Conservation (phyloP, 2,113 vertebrate species). For the Dipodomys stephensi region DNA sequence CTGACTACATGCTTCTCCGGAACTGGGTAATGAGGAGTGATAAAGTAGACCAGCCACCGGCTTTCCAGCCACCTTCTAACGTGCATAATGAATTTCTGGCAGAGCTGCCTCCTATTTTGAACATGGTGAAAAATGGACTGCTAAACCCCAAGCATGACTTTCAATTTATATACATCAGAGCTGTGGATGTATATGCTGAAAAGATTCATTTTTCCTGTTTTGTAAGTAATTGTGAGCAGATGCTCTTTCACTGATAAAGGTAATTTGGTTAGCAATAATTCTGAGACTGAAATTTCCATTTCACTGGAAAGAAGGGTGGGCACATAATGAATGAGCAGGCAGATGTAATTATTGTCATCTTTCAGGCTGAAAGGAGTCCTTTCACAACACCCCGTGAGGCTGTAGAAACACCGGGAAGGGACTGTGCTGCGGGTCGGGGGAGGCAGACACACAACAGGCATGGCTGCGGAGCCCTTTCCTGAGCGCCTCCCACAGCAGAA, state of each 20-base stretch:
- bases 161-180: slow-evolving; percentile 69
- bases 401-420: slow-evolving; percentile 28
- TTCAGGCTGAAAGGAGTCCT: slow-evolving; percentile 70
- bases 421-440: neutral
- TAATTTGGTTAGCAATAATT: slow-evolving; percentile 82
- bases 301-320: slow-evolving; percentile 80
- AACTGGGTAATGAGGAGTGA: slow-evolving; percentile 52
- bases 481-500: slow-evolving; percentile 40
- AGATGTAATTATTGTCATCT: slow-evolving; percentile 82
- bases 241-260: slow-evolving; percentile 85
- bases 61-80: slow-evolving; percentile 33
- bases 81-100: slow-evolving; percentile 49
- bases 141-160: slow-evolving; percentile 71
- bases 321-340: slow-evolving; percentile 77
- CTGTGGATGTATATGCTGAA: slow-evolving; percentile 52
- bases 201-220: slow-evolving; percentile 79
- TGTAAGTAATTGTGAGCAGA: slow-evolving; percentile 80
- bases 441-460: too few species aligned
- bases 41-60: neutral
- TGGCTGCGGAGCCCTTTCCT: slow-evolving; percentile 9
- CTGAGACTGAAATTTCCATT: slow-evolving; percentile 85
- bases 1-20: neutral
- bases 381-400: slow-evolving; percentile 55
- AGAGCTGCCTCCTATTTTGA: slow-evolving; percentile 53
- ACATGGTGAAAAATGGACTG: slow-evolving; percentile 72